Percentiles rank a stretch among this genome's conserved stretches.
Conservation (phyloP, 2,113 vertebrate species). For the Sinosuthora webbiana region DNA sequence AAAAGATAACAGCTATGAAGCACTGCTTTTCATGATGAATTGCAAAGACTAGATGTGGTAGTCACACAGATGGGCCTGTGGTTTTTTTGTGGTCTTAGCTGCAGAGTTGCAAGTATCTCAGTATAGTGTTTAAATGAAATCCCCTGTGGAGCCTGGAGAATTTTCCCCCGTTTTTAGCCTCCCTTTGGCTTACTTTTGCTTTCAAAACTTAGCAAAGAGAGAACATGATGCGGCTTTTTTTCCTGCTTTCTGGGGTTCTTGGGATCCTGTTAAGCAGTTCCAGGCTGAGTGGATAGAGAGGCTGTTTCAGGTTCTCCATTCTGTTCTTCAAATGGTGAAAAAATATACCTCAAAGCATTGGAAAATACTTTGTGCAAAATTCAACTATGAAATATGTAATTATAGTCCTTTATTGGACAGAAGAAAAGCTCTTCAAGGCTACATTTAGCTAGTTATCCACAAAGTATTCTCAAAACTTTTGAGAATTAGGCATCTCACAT, state of each 20-base stretch:
- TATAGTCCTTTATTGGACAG: neutral
- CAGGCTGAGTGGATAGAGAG: conserved; percentile 8
- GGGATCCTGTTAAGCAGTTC: conserved; percentile 16
- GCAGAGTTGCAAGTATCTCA: neutral
- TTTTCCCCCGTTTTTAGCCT: neutral
- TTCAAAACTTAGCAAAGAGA: conserved; percentile 9
- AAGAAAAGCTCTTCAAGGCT: neutral
- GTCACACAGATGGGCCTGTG: neutral
- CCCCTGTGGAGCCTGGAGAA: neutral
- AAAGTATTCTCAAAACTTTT: neutral
- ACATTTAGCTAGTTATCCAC: neutral
- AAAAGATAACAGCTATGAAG: conserved; percentile 16
- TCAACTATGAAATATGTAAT: conserved; percentile 22
- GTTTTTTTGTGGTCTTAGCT: neutral
- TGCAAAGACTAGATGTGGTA: neutral
- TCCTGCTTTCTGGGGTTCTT: neutral
- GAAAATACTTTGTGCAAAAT: conserved; percentile 44
- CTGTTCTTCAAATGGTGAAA: conserved; percentile 50
- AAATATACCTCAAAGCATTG: conserved; percentile 44
- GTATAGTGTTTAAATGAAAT: neutral
- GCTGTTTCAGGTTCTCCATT: conserved; percentile 51
- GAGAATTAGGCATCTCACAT: neutral
- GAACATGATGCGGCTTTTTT: neutral
- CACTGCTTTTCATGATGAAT: conserved; percentile 6
- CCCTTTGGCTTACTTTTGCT: neutral